Conservation (phyloP, 2,888 invertebrate species). For the Cephus nigrinus region DNA sequence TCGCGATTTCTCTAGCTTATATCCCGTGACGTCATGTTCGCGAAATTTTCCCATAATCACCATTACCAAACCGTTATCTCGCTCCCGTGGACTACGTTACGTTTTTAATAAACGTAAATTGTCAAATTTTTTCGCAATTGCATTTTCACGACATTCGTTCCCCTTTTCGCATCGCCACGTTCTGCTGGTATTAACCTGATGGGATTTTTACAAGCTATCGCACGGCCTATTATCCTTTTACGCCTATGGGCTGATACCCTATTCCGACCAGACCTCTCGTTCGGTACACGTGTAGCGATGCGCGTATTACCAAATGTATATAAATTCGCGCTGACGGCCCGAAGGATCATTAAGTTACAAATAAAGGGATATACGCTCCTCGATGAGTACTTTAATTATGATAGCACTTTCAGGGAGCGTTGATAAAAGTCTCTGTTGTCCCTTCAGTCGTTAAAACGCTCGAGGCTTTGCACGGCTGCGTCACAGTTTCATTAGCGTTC, state of each 20-base stretch:
- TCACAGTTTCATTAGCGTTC: constrained; percentile 2
- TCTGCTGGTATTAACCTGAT: background rate
- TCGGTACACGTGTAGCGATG: background rate
- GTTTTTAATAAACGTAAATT: background rate
- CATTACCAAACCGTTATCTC: background rate
- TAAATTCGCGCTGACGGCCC: background rate
- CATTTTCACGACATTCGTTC: background rate
- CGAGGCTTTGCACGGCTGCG: background rate
- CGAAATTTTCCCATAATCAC: background rate
- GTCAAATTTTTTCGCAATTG: background rate
- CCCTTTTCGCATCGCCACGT: background rate
- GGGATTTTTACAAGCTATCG: background rate
- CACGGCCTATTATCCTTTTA: background rate
- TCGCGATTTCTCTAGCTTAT: background rate
- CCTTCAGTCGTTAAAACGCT: background rate
- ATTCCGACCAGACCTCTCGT: background rate
- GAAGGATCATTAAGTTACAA: background rate
- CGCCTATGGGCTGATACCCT: background rate
- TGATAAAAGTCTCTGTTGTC: background rate
- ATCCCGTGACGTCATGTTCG: background rate
- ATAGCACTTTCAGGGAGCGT: background rate
- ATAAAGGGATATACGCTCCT: background rate
- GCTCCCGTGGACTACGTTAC: background rate
- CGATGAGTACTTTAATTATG: background rate
- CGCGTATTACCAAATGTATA: background rate